Conservation (phyloP, 2,888 invertebrate genomes). For the Drosophila pseudotakahashii region DNA sequence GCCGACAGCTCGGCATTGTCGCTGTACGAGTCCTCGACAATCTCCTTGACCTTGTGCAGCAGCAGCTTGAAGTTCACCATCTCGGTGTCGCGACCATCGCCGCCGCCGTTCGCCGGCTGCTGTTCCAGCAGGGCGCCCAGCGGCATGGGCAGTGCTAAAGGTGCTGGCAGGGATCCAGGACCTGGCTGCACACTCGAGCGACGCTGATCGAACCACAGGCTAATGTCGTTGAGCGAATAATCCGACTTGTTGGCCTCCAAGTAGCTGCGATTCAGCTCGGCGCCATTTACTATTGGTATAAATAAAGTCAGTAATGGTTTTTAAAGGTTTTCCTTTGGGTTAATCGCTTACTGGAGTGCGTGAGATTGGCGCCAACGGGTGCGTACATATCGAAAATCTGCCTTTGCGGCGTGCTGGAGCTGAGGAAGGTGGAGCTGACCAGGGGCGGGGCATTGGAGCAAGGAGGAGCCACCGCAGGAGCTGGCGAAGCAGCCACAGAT, state of each 20-base stretch:
- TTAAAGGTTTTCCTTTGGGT: too few species aligned
- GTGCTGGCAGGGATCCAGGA: slow-evolving; percentile 10
- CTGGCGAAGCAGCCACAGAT: neutral
- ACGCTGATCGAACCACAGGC: slow-evolving; percentile 82
- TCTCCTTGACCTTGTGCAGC: slow-evolving; percentile 83
- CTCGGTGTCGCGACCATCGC: slow-evolving; percentile 79
- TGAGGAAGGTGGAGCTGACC: slow-evolving; percentile 66
- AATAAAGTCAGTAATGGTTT: too few species aligned
- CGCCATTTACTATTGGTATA: slow-evolving; percentile 78
- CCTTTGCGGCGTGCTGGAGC: slow-evolving; percentile 83
- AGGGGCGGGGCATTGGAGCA: slow-evolving; percentile 64
- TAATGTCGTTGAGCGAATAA: slow-evolving; percentile 82
- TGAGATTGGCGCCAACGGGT: slow-evolving; percentile 63
- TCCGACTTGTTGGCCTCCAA: slow-evolving; percentile 84
- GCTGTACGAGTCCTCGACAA: slow-evolving; percentile 83
- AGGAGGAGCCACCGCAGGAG: slow-evolving; percentile 30
- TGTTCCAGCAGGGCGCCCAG: slow-evolving; percentile 59
- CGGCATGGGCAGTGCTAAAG: slow-evolving; percentile 39
- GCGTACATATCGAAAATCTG: slow-evolving; percentile 54
- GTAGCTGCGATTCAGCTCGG: slow-evolving; percentile 83
- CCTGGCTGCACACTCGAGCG: slow-evolving; percentile 52
- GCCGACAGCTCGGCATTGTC: slow-evolving; percentile 83
- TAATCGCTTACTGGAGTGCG: slow-evolving; percentile 69
- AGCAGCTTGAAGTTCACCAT: slow-evolving; percentile 83
- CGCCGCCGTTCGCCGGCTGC: slow-evolving; percentile 56